These are phyloP conservation scores for Chironomus riparius DNA, from an alignment of 2,888 invertebrate species.

Conservation along the genomic window DNA sequence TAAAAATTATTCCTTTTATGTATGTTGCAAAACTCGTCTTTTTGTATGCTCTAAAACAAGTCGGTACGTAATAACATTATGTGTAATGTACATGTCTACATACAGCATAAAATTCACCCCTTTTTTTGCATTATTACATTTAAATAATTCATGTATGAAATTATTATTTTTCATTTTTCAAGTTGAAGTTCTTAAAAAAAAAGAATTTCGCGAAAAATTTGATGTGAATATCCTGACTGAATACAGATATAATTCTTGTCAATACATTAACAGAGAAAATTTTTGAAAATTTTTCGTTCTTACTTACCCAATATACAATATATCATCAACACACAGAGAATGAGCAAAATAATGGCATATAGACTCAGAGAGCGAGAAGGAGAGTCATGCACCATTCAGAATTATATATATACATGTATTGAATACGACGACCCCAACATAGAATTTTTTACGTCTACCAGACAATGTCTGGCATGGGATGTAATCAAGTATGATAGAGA, in stretches of 20 bases:
- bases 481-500: background rate
- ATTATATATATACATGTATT: background rate
- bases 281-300: background rate
- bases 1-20: too few relatives aligned
- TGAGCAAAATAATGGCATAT: background rate
- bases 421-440: background rate
- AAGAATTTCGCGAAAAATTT: too few relatives aligned
- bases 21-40: too few relatives aligned
- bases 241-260: background rate
- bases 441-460: background rate
- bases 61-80: too few relatives aligned
- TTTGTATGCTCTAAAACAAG: too few relatives aligned
- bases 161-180: too few relatives aligned
- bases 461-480: background rate
- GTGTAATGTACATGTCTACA: too few relatives aligned
- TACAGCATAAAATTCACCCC: too few relatives aligned
- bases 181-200: too few relatives aligned
- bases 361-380: too few relatives aligned
- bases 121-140: too few relatives aligned
- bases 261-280: background rate
- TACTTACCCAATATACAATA: background rate
- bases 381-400: background rate
- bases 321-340: background rate
- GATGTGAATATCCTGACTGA: background rate
- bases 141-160: too few relatives aligned